These are phyloP conservation scores for Formica aserva DNA, from an alignment of 2,888 invertebrate genomes.

Conservation along the genomic window DNA sequence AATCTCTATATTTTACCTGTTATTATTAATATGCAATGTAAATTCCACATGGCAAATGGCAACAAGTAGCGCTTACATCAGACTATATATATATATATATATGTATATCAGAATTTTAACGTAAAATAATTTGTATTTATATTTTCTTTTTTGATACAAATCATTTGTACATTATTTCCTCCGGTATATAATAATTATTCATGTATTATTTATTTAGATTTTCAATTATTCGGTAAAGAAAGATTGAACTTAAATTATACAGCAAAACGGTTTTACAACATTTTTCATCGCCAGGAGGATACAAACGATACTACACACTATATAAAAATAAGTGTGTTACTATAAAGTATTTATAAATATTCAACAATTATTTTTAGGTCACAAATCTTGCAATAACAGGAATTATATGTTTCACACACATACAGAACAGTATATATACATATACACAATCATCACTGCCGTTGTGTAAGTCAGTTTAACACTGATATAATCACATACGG, in stretches of 20 bases:
- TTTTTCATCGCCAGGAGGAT: slow-evolving; percentile 28
- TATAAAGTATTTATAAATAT: slow-evolving; percentile 73
- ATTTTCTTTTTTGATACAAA: slow-evolving; percentile 53
- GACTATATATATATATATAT: slow-evolving; percentile 8
- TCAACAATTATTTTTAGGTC: slow-evolving; percentile 67
- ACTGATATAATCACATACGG: slow-evolving; percentile 62
- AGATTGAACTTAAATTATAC: slow-evolving; percentile 13
- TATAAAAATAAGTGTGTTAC: slow-evolving; percentile 61
- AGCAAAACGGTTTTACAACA: slow-evolving; percentile 2
- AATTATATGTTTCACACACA: slow-evolving; percentile 63
- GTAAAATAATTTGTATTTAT: slow-evolving; percentile 59
- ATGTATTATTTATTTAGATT: slow-evolving; percentile 20
- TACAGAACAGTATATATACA: slow-evolving; percentile 72
- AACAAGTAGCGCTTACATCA: slow-evolving; percentile 24
- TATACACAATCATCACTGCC: slow-evolving; percentile 69
- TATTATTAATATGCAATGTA: slow-evolving; percentile 6
- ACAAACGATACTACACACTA: slow-evolving; percentile 18
- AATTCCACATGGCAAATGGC: background rate
- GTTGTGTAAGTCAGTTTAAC: slow-evolving; percentile 56
- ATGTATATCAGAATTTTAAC: slow-evolving; percentile 46
- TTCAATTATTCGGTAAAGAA: slow-evolving; percentile 36
- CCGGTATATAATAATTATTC: slow-evolving; percentile 41
- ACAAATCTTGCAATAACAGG: slow-evolving; percentile 67
- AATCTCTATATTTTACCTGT: slow-evolving; percentile 8
- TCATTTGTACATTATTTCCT: slow-evolving; percentile 54